phyloP scores from a whole-genome alignment of 2,113 vertebrate genomes.

The Pycnonotus jocosus region DNA sequence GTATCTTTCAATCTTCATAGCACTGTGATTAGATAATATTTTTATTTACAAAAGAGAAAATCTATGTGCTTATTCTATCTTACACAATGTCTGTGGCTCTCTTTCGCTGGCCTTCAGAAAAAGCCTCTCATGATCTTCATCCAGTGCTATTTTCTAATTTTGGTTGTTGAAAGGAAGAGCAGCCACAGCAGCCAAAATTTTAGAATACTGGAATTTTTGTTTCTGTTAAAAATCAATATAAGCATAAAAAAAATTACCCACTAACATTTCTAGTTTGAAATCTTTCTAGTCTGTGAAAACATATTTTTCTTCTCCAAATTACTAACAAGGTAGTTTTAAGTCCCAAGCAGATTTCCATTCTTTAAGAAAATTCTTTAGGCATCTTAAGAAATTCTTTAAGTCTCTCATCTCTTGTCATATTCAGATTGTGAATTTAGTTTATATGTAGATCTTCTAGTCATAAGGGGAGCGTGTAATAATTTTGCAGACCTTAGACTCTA shows the following conservation, averaged over 20 bases:
- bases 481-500: not conserved
- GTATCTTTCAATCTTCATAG: not conserved
- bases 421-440: not conserved
- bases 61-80: not conserved
- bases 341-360: not conserved
- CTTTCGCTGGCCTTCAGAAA: not conserved
- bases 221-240: not conserved
- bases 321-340: not conserved
- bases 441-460: not conserved
- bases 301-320: not conserved
- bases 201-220: not conserved
- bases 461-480: not conserved
- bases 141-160: not conserved
- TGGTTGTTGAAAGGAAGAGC: not conserved
- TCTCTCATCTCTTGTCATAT: not conserved
- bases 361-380: not conserved
- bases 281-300: not conserved
- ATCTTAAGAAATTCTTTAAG: not conserved
- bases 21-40: not conserved
- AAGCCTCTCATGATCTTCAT: not conserved
- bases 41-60: not conserved
- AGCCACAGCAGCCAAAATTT: not conserved
- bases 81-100: not conserved
- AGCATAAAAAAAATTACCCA: not conserved
- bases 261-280: not conserved